These are phyloP conservation scores for Neotoxoptera formosana DNA, from an alignment of 1,140 invertebrate species.

Conservation along the genomic window DNA sequence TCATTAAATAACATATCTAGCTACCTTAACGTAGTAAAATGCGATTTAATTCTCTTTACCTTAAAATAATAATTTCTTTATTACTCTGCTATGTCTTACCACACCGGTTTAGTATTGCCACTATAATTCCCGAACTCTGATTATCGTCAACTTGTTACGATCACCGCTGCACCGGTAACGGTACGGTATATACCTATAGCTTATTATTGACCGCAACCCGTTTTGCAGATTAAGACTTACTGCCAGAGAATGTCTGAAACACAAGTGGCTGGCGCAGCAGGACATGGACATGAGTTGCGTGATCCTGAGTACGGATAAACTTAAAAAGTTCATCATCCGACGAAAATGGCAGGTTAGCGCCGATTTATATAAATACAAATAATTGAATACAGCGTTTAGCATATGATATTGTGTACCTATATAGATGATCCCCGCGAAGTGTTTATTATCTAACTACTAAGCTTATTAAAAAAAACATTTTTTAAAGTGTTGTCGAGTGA, in stretches of 20 bases:
- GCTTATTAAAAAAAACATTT: not conserved
- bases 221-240: conserved; percentile 74
- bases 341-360: conserved; percentile 88
- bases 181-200: not conserved
- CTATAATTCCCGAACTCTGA: not conserved
- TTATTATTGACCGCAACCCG: conserved; percentile 57
- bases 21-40: not conserved
- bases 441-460: not conserved
- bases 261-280: conserved; percentile 78
- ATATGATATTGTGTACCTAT: not conserved
- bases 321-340: conserved; percentile 87
- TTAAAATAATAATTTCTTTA: not conserved
- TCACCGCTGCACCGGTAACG: not conserved
- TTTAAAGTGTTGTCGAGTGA: not conserved
- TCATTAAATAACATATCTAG: not conserved
- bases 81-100: not conserved
- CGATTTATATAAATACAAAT: not conserved
- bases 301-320: conserved; percentile 81
- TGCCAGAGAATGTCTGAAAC: conserved; percentile 78
- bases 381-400: not conserved
- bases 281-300: conserved; percentile 72
- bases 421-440: not conserved
- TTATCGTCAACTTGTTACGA: not conserved
- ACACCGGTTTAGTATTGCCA: not conserved
- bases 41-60: not conserved